These are phyloP conservation scores for Eulithis prunata DNA, from an alignment of 2,888 invertebrate species.

Conservation along the genomic window DNA sequence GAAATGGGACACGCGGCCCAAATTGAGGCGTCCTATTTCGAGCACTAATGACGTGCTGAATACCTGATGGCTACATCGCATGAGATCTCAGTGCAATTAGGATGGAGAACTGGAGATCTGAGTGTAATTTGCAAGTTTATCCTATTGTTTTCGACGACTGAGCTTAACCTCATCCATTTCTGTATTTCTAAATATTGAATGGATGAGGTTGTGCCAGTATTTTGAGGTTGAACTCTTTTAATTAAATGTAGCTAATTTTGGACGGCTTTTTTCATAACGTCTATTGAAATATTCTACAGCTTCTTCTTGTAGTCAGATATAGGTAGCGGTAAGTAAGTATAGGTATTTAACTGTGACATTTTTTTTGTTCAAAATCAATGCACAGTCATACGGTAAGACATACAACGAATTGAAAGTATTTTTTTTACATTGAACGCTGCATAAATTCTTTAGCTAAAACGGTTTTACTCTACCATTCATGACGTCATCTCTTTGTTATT, in stretches of 20 bases:
- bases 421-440: neutral
- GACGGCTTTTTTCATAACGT: too few species aligned
- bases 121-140: slow-evolving; percentile 14
- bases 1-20: slow-evolving; percentile 22
- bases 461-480: slow-evolving; percentile 3
- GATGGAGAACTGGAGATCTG: neutral
- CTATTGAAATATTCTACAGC: too few species aligned
- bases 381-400: too few species aligned
- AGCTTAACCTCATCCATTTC: neutral
- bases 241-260: too few species aligned
- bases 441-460: neutral
- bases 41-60: slow-evolving; percentile 28
- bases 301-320: too few species aligned
- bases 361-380: too few species aligned
- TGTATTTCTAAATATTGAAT: too few species aligned
- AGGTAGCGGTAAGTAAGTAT: too few species aligned
- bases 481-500: slow-evolving; percentile 12
- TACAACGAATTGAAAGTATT: too few species aligned
- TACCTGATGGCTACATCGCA: slow-evolving; percentile 19
- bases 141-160: slow-evolving; percentile 1
- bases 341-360: too few species aligned
- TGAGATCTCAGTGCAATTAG: neutral
- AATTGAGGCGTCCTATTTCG: slow-evolving; percentile 26
- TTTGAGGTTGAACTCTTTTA: too few species aligned
- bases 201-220: too few species aligned